Evolutionary conservation across 2,888 invertebrate species (phyloP).

Genomic region (Cephus pygmeus): DNA sequence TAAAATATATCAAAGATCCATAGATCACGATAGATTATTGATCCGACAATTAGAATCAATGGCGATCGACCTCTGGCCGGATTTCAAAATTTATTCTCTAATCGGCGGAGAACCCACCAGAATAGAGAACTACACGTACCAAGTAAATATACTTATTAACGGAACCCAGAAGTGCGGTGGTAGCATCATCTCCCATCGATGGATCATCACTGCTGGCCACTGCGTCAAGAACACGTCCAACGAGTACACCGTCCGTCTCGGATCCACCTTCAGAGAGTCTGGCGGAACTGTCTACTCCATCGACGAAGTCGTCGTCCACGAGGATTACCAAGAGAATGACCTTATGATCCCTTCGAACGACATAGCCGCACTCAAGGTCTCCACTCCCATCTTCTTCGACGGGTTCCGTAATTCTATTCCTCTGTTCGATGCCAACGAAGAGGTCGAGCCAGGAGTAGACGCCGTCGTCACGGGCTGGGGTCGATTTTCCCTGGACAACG

Average conservation of each 20-base stretch:
- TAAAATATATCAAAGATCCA: too few relatives aligned
- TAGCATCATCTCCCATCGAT: slow-evolving; percentile 64
- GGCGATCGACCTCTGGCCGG: too few relatives aligned
- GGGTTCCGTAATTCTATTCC: slow-evolving; percentile 64
- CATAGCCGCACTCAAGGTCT: slow-evolving; percentile 68
- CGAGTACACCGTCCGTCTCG: slow-evolving; percentile 67
- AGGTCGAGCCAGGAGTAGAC: background rate
- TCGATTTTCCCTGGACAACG: slow-evolving; percentile 31
- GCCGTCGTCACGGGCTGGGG: slow-evolving; percentile 18
- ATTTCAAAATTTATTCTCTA: too few relatives aligned
- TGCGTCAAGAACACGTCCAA: slow-evolving; percentile 53
- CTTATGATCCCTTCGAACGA: too few relatives aligned
- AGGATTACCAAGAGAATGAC: slow-evolving; percentile 64
- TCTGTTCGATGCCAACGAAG: slow-evolving; percentile 57
- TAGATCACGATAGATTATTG: too few relatives aligned
- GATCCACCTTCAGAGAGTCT: slow-evolving; percentile 67
- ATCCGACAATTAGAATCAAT: too few relatives aligned
- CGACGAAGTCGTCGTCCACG: slow-evolving; percentile 67
- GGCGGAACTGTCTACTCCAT: slow-evolving; percentile 67
- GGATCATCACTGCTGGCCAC: slow-evolving; percentile 70
- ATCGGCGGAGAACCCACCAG: too few relatives aligned
- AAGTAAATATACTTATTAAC: slow-evolving; percentile 53
- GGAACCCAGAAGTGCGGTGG: slow-evolving; percentile 68
- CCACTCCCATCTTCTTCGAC: slow-evolving; percentile 65
- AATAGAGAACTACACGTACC: slow-evolving; percentile 57